Percentiles rank a stretch among this genome's conserved stretches.
Conservation (phyloP, 1,140 invertebrate species). For the Neoseiulus cucumeris region DNA sequence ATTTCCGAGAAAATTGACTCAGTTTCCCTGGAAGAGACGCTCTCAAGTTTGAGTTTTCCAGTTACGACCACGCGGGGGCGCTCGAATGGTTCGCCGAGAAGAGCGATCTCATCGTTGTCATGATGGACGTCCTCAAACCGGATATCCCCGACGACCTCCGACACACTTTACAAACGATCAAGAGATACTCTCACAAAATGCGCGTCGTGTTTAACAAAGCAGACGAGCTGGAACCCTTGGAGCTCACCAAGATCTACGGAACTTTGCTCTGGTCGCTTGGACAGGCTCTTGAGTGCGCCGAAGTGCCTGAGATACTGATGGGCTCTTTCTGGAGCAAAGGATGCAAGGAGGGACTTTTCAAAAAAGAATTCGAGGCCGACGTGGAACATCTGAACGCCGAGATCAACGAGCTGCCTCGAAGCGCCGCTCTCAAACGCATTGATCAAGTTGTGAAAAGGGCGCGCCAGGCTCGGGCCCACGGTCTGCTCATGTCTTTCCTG, state of each 20-base stretch:
- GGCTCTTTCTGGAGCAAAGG: background rate
- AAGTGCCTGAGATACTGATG: background rate
- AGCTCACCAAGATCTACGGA: background rate
- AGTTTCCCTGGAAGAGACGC: background rate
- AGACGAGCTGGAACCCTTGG: background rate
- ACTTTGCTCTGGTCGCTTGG: background rate
- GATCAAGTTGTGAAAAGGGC: background rate
- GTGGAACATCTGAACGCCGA: background rate
- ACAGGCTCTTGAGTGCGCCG: background rate
- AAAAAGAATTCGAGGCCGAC: background rate
- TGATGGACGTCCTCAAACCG: background rate
- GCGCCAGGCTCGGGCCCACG: background rate
- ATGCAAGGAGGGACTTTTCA: background rate
- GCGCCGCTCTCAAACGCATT: background rate
- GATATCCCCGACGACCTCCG: background rate
- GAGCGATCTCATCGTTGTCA: background rate
- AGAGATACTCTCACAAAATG: background rate
- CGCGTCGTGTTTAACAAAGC: background rate
- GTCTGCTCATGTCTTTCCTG: background rate
- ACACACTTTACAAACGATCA: background rate
- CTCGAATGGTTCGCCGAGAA: background rate
- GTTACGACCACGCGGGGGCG: background rate
- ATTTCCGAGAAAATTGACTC: background rate
- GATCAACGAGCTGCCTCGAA: background rate
- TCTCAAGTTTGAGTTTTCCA: background rate